Evolutionary conservation across 1,140 invertebrate species (phyloP), one percentile per base, ranked within the genome.

Genomic region (Charaxes varanes): DNA sequence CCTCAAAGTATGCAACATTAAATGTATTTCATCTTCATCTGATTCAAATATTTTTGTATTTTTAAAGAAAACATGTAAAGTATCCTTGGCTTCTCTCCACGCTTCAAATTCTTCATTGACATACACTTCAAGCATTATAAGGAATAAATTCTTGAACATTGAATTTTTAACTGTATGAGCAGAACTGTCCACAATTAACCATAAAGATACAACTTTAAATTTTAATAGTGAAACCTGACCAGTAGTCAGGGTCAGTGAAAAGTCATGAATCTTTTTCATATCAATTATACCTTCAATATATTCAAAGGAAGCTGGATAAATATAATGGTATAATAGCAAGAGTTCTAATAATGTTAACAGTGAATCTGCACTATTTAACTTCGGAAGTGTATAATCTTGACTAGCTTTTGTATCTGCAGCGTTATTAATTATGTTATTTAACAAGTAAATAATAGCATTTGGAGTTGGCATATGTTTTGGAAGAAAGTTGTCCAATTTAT

Each of bases 151-250:
- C 21, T 69, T 86, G 41, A 92, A 92, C 37, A 88, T 83, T 23
- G 85, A 50, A 47, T 88, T 86, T 14, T 86, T 74, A 2, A 87
- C 76, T 8, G 85, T 77, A 50, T 91, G 87, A 3, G 84, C 72
- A 4, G 81, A 78, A n/a, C 82, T 80, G 53, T 90, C 87, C 4
- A 89, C 50, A 24, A 73, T 64, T 2, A 91, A 49, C 55, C 91
- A 87, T 17, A 91, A 86, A 27, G 87, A 87, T 6, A 91, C 86
- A 1, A 88, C 82, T 74, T 91, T 91, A 1, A 91, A 76, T 72
- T 91, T 89, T 36, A 92, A 74, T 34, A 83, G 50, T 19, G 82
- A 78, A 18, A 79, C 63, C 27, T 74, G 48, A 13, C 79, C 68
- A 24, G 72, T 36, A 8, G 61, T 40, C 0, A 81, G 42, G 13